Base-by-base conservation (phyloP, 2,888 invertebrate genomes). In the Muscina levida region DNA sequence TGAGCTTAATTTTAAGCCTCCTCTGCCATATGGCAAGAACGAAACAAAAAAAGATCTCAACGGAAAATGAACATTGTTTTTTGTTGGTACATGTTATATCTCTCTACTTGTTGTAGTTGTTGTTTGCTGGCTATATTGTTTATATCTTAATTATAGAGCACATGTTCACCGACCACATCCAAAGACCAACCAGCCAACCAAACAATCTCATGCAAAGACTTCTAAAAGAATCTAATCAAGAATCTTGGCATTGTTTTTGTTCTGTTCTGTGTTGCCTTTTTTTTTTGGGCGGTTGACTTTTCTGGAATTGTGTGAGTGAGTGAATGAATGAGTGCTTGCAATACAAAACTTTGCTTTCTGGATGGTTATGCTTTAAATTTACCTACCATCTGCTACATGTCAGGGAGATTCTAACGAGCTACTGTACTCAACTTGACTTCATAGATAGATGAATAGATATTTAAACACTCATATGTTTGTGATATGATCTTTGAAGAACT, bases 131-230 rank as follows among this genome's bases (percentile, higher is more conserved):
- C 46, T 24, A 22, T 66, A n/a, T 19, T 26, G n/a, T 53, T 56
- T 44, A 68, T 68, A 46, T 65, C 77, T 73, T 80, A 80, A 80
- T 80, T 71, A 80, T 65, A 77, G 66, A 66, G 70, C 51, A 66
- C 57, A 51, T 77, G 70, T 31, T 76, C 75, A 79, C 19, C 72
- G 68, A 79, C 79, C 75, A 79, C 74, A 53, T 17, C 17, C 22
- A 10, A 51, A 2, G 51, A 8, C 8, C 31, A 31, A 31, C 31
- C 31, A 31, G 31, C 31, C 8, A 31, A 3, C 31, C 53, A 53
- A 53, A 10, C 10, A 4, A 44, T 44, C 44, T n/a, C 53, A 53
- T 22, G 22, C 19, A n/a, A n/a, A 48, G 31, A 48, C 17, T n/a
- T 15, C 17, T 17, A 53, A 44, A 22, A 53, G 53, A 53, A 53